Evolutionary conservation across 2,113 vertebrate species (phyloP).

Genomic region (Stercorarius parasiticus): DNA sequence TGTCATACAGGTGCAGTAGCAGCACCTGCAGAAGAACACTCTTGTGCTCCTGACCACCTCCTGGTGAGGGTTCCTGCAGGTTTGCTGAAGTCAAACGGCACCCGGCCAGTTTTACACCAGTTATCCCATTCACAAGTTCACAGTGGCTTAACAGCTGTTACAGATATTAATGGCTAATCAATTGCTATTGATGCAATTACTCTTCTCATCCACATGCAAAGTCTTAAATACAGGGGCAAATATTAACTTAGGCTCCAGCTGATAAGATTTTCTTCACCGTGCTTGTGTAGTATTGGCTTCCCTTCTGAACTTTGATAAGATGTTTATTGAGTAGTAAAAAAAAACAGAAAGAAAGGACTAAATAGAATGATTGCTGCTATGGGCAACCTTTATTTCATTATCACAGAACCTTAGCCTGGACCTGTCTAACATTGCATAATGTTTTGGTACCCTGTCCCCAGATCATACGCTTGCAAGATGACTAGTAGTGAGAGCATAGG

Average conservation of each 20-base stretch:
- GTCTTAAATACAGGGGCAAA: constrained; percentile 46
- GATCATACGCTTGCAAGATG: not conserved
- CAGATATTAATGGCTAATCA: constrained; percentile 9
- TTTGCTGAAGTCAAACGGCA: not conserved
- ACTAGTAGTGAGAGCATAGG: not conserved
- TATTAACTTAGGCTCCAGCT: constrained; percentile 49
- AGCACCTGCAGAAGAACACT: not conserved
- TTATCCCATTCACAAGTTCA: not conserved
- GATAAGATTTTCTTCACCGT: not conserved
- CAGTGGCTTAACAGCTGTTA: not conserved
- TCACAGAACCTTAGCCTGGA: not conserved
- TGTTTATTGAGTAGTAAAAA: not conserved
- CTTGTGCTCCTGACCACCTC: not conserved
- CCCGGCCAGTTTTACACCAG: not conserved
- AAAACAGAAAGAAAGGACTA: not conserved
- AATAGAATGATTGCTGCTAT: not conserved
- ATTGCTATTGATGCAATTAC: not conserved
- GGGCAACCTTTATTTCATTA: not conserved
- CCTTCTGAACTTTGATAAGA: constrained; percentile 32
- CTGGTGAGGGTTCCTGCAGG: not conserved
- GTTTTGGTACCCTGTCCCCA: not conserved
- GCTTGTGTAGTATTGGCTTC: not conserved
- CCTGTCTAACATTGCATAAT: not conserved
- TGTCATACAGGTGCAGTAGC: not conserved
- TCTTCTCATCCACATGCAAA: not conserved